Base-by-base conservation (phyloP, 2,797 vertebrate genomes). In the Gallirallus australis region DNA sequence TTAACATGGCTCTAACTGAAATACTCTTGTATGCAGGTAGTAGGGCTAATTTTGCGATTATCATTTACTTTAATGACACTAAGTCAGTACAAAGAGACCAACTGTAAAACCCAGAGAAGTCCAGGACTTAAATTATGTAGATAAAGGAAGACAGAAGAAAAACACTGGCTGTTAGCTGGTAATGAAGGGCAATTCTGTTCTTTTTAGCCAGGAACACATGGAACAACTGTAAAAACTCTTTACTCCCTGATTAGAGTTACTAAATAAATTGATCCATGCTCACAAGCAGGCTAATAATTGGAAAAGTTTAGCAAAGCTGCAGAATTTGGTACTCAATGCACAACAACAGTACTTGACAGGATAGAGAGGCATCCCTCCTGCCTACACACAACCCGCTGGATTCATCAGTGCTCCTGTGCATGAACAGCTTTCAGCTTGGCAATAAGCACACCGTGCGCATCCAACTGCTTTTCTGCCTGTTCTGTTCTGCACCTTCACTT, bases 371-470 rank as follows among this genome's bases (percentile, higher is more conserved):
- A 64, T 54, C 54, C 23, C 24, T 50, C n/a, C 73, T 56, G 14
- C n/a, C 71, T 37, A 60, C 6, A 23, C 21, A n/a, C 0, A 0
- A 35, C 25, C 33, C 39, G 28, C 35, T 28, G 75, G 25, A 20
- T 64, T 69, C 66, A 65, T 48, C 53, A 33, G 9, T 4, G 42
- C 19, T 53, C 57, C 64, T 56, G 30, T 25, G 16, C 47, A 42
- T 1, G 15, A 59, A 28, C 37, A 73, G 64, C 7, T n/a, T 69
- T 82, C 69, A 77, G n/a, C 27, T 21, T 1, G 28, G 18, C 47
- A 54, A 9, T 9, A 21, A 80, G 27, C 15, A 39, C 31, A 42
- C 8, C 10, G 1, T 1, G 15, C 1, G 1, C 0, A 1, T 18
- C 69, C 40, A 60, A 16, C 31, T 23, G n/a, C n/a, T 87, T 30